Evolutionary conservation across 2,113 vertebrate species (phyloP), one percentile per base, ranked within the genome.

Genomic region (Pampusana beccarii): DNA sequence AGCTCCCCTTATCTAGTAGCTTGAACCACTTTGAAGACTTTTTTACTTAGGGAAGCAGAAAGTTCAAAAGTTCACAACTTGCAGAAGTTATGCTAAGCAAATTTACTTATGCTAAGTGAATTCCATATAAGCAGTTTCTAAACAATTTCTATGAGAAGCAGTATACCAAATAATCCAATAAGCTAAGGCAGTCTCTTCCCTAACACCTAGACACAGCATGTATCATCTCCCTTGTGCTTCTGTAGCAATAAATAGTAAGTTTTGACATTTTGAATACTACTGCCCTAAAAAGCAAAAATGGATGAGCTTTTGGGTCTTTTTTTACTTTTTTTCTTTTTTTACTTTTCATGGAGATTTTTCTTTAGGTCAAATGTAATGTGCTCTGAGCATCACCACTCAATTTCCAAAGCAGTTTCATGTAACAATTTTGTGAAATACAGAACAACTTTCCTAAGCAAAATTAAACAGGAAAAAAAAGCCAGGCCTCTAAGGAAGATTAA

Each of bases 391-490:
- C 33, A 36, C n/a, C 17, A 58, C 18, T 74, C 93, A 38, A 71
- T 54, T 95, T 87, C 75, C 66, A 73, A 53, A 61, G 53, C 38
- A 90, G 36, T 48, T 74, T 71, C 66, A 18, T 70, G 51, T 73
- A 91, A 74, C 25, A 4, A 4, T 70, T 80, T 13, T 44, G 46
- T 44, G 40, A 91, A 91, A 74, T 69, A 7, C 31, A 38, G 54
- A 46, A 71, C 24, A 46, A 71, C 24, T 62, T 69, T 26, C 78
- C 53, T 26, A 51, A 31, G n/a, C 10, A 83, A 91, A 93, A 96
- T 93, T 80, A 89, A 95, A 80, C 20, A 83, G 29, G 67, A 92
- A 62, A 92, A 62, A 94, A 95, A 81, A 74, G 24, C 50, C 60
- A 90, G 53, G 20, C 21, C 46, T 90, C 44, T 75, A 60, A 79